phyloP scores from a whole-genome alignment of 2,113 vertebrate genomes.

The Nothocercus nigrocapillus region DNA sequence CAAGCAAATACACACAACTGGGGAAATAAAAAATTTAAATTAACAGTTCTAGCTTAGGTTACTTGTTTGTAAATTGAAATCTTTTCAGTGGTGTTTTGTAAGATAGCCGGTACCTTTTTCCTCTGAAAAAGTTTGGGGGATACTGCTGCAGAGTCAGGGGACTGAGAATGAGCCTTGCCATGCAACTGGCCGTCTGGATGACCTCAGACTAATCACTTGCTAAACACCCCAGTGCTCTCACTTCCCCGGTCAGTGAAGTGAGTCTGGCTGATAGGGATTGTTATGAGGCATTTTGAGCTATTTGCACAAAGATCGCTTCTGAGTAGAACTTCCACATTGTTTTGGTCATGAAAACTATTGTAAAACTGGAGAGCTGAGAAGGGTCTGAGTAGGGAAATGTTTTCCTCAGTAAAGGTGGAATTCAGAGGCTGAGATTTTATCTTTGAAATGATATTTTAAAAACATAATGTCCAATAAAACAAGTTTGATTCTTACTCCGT shows the following conservation, averaged over 20 bases:
- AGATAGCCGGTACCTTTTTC: background rate
- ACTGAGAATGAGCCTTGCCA: background rate
- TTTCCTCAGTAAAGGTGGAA: background rate
- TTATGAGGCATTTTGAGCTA: fast-evolving
- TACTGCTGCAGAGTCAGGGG: background rate
- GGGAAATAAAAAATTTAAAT: background rate
- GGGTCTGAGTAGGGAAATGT: background rate
- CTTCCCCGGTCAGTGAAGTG: background rate
- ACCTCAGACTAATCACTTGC: background rate
- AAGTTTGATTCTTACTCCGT: background rate
- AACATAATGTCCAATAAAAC: background rate
- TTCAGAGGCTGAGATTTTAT: constrained; percentile 16
- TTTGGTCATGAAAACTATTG: fast-evolving
- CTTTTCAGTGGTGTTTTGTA: background rate
- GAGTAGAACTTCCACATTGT: background rate
- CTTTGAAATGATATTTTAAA: background rate
- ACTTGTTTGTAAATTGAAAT: background rate
- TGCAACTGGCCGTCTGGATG: background rate
- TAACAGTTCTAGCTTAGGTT: background rate
- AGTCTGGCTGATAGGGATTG: fast-evolving
- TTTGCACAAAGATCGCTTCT: background rate
- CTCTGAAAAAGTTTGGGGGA: background rate
- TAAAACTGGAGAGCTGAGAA: background rate
- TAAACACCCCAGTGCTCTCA: background rate
- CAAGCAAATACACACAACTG: background rate